Conservation (phyloP, 2,113 vertebrate genomes). For the Galeopterus variegatus region DNA sequence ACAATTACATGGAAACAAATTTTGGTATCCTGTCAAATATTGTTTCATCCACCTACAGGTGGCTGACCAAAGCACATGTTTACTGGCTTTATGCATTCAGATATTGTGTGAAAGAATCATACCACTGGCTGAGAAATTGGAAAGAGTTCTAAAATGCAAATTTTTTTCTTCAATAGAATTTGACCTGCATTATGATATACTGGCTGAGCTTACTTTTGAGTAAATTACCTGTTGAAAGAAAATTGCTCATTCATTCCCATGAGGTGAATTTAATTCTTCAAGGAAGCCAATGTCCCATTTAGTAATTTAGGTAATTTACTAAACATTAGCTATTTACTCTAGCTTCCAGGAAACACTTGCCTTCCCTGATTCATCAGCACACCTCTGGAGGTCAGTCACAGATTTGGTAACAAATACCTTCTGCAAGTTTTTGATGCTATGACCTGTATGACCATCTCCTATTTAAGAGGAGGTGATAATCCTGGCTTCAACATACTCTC, state of each 20-base stretch:
- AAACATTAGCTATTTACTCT: slow-evolving; percentile 65
- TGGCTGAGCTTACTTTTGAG: slow-evolving; percentile 33
- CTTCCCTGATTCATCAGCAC: background rate
- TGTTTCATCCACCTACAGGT: background rate
- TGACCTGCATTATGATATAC: slow-evolving; percentile 12
- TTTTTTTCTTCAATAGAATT: slow-evolving; percentile 55
- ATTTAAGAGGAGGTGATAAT: background rate
- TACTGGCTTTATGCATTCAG: background rate
- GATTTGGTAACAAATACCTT: background rate
- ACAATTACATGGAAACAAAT: slow-evolving; percentile 14
- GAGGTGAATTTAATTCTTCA: slow-evolving; percentile 70
- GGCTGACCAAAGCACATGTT: background rate
- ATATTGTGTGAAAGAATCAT: background rate
- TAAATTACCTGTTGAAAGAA: slow-evolving; percentile 62
- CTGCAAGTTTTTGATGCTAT: background rate
- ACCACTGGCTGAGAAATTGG: background rate
- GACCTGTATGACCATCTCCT: background rate
- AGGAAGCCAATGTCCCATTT: slow-evolving; percentile 44
- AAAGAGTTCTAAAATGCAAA: slow-evolving; percentile 65
- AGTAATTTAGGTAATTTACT: slow-evolving; percentile 65
- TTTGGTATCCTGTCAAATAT: slow-evolving; percentile 24
- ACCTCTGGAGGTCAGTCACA: background rate
- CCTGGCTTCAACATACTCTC: background rate
- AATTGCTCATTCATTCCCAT: slow-evolving; percentile 52
- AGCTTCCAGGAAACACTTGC: background rate